phyloP scores from a whole-genome alignment of 1,140 invertebrate species.

The Pteromalus puparum region DNA sequence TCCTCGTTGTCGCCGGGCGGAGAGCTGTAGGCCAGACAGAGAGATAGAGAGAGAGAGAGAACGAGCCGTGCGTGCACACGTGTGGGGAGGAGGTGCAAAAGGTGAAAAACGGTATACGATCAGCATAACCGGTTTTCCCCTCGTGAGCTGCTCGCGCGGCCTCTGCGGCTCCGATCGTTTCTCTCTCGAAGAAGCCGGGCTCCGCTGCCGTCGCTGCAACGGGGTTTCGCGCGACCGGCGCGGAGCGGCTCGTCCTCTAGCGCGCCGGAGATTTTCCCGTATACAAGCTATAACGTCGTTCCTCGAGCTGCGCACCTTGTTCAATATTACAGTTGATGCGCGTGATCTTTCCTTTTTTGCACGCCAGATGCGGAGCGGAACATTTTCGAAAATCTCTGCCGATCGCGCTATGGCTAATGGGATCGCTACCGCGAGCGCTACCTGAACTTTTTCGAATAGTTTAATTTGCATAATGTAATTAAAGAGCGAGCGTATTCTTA shows the following conservation, averaged over 20 bases:
- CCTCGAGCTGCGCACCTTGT: too few species aligned
- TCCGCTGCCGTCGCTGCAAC: conserved; percentile 50
- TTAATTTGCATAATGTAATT: too few species aligned
- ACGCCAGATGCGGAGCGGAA: too few species aligned
- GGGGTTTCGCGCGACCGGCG: conserved; percentile 47
- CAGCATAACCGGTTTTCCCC: conserved; percentile 70
- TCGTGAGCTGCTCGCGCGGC: conserved; percentile 42
- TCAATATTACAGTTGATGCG: too few species aligned
- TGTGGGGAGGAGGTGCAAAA: conserved; percentile 64
- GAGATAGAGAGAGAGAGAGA: background rate
- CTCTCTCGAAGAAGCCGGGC: conserved; percentile 39
- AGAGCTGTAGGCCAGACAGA: background rate
- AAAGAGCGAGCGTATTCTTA: too few species aligned
- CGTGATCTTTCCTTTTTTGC: too few species aligned
- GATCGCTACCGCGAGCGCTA: too few species aligned
- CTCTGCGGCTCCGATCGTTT: conserved; percentile 46
- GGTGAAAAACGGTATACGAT: conserved; percentile 71
- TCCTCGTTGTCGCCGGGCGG: conserved; percentile 23
- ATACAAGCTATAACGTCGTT: too few species aligned
- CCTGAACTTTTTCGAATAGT: too few species aligned
- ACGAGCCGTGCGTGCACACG: background rate
- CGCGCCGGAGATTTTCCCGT: too few species aligned
- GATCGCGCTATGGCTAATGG: too few species aligned
- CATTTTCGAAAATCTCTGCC: too few species aligned
- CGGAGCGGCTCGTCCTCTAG: conserved; percentile 26